These are phyloP conservation scores for Anarhynchus alexandrinus DNA, from an alignment of 2,113 vertebrate genomes.

Conservation along the genomic window DNA sequence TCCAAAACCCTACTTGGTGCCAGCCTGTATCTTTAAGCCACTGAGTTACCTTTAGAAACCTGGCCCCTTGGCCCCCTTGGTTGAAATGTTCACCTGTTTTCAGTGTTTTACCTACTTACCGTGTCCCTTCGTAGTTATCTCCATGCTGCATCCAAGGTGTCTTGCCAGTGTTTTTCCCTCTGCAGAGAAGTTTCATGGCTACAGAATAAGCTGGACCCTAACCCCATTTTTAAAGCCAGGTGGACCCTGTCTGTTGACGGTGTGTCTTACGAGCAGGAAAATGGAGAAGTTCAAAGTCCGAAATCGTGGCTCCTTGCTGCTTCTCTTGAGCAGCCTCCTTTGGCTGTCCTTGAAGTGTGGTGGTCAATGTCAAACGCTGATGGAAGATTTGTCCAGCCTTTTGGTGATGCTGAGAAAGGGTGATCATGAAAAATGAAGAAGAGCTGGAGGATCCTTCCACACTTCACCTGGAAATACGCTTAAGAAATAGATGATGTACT, in stretches of 20 bases:
- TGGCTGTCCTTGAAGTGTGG: not conserved
- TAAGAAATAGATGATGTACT: not conserved
- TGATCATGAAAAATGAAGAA: not conserved
- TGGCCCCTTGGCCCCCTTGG: not conserved
- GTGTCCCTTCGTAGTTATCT: not conserved
- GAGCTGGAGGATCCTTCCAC: not conserved
- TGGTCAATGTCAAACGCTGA: not conserved
- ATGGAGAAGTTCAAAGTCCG: not conserved
- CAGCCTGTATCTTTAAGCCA: not conserved
- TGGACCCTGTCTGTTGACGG: not conserved
- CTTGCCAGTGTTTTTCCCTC: not conserved
- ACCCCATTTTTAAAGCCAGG: not conserved
- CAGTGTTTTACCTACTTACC: not conserved
- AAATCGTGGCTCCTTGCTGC: rapidly evolving
- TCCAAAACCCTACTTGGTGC: not conserved
- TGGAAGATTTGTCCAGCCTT: not conserved
- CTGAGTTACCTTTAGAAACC: not conserved
- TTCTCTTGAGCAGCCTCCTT: not conserved
- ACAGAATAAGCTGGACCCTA: not conserved
- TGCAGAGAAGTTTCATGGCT: not conserved
- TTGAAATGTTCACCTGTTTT: not conserved
- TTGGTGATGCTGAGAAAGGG: not conserved
- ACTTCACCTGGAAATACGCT: not conserved
- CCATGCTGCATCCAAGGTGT: not conserved
- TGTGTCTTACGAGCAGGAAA: not conserved